Evolutionary conservation across 2,888 invertebrate species (phyloP).

Genomic region (Rotaria macrura): DNA sequence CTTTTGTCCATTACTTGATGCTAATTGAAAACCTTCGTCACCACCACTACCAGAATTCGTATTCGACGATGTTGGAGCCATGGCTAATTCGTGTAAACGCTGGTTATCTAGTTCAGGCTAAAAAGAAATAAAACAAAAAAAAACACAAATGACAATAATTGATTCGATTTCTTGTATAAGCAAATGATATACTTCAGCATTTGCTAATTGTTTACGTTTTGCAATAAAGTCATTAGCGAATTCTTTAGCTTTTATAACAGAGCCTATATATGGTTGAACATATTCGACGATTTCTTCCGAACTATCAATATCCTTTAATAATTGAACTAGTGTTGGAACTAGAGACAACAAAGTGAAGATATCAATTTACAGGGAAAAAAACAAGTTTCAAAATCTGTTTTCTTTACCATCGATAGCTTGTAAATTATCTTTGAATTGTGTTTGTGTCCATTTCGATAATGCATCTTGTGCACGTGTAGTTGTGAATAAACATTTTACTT

Average conservation of each 20-base stretch:
- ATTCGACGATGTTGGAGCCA: not conserved
- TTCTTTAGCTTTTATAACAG: not conserved
- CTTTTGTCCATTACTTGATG: slow-evolving; percentile 4
- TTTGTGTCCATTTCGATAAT: slow-evolving; percentile 1
- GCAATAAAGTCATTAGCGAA: not conserved
- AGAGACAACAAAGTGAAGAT: not conserved
- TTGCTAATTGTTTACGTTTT: slow-evolving; percentile 13
- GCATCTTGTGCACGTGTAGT: not conserved
- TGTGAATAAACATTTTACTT: not conserved
- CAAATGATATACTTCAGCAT: not conserved
- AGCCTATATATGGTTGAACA: slow-evolving; percentile 5
- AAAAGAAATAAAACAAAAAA: not conserved
- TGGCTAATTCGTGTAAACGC: slow-evolving; percentile 1
- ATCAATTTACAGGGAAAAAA: no score
- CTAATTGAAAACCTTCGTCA: slow-evolving; percentile 22
- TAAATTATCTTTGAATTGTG: slow-evolving; percentile 13
- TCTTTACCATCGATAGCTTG: not conserved
- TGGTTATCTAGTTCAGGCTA: not conserved
- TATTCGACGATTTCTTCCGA: slow-evolving; percentile 11
- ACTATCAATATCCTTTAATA: slow-evolving; percentile 15
- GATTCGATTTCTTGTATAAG: not conserved
- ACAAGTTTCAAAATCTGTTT: no score
- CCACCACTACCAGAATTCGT: not conserved
- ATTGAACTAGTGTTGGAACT: slow-evolving; percentile 17
- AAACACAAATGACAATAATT: not conserved